These are phyloP conservation scores for Scomberomorus guttatus DNA, from an alignment of 2,797 vertebrate genomes.

Conservation along the genomic window DNA sequence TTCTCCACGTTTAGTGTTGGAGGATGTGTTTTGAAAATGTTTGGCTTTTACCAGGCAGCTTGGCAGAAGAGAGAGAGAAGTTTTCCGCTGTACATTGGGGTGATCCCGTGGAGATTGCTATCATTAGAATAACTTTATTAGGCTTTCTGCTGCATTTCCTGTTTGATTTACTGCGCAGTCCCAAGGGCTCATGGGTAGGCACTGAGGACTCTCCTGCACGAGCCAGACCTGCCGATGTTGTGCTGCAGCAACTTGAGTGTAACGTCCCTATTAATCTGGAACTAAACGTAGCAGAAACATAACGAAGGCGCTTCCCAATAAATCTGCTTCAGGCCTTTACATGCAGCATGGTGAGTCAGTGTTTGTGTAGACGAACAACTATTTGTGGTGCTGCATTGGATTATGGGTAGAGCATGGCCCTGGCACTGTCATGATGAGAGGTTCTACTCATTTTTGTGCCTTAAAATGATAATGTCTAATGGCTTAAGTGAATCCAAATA, in stretches of 20 bases:
- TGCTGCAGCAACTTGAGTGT: constrained; percentile 70
- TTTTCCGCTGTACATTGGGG: constrained; percentile 58
- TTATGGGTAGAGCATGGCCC: constrained; percentile 6
- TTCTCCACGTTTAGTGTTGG: constrained; percentile 53
- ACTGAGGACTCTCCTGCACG: constrained; percentile 64
- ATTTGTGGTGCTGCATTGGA: background rate
- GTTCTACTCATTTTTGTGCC: background rate
- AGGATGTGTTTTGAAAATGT: constrained; percentile 23
- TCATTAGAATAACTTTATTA: constrained; percentile 85
- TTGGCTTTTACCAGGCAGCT: constrained; percentile 48
- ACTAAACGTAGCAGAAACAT: constrained; percentile 68
- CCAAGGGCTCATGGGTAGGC: constrained; percentile 79
- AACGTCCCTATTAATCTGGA: constrained; percentile 72
- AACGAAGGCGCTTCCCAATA: constrained; percentile 44
- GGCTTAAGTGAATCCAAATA: background rate
- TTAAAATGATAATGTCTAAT: background rate
- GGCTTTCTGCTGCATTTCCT: constrained; percentile 86
- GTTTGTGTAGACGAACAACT: constrained; percentile 23
- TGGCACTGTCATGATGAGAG: background rate
- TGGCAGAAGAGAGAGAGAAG: constrained; percentile 29
- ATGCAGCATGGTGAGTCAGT: constrained; percentile 19
- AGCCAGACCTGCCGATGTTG: constrained; percentile 70
- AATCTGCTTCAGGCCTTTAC: constrained; percentile 51
- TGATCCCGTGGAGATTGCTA: constrained; percentile 72
- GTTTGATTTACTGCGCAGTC: constrained; percentile 84